phyloP scores from a whole-genome alignment of 2,888 invertebrate species.

The Lomographa bimaculata region DNA sequence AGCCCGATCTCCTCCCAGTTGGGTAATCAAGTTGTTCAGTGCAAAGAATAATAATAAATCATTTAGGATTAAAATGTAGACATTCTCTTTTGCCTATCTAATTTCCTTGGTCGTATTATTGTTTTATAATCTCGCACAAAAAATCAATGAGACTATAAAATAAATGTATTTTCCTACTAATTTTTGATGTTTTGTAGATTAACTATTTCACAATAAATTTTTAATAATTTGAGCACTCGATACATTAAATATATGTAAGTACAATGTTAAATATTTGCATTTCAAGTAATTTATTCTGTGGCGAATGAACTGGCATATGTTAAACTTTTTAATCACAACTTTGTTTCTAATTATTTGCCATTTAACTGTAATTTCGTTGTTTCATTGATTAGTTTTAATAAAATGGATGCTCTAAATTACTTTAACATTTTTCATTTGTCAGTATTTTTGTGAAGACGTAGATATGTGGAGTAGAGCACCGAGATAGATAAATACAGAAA shows the following conservation, averaged over 20 bases:
- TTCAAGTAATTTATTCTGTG: slow-evolving; percentile 33
- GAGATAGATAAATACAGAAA: not conserved
- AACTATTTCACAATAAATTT: slow-evolving; percentile 28
- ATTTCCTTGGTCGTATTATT: slow-evolving; percentile 18
- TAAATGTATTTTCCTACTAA: slow-evolving; percentile 1
- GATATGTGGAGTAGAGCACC: slow-evolving; percentile 6
- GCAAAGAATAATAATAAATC: slow-evolving; percentile 13
- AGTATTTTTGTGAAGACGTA: slow-evolving; percentile 59
- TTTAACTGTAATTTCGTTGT: slow-evolving; percentile 64
- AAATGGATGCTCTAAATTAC: slow-evolving; percentile 71
- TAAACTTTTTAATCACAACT: slow-evolving; percentile 45
- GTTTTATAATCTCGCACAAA: slow-evolving; percentile 29
- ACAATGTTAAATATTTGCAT: slow-evolving; percentile 35
- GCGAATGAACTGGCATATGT: slow-evolving; percentile 30
- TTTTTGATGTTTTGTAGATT: slow-evolving; percentile 17
- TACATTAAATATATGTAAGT: slow-evolving; percentile 27
- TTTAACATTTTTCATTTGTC: slow-evolving; percentile 69
- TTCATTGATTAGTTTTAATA: slow-evolving; percentile 64
- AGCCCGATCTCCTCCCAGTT: slow-evolving; percentile 11
- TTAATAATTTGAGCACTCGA: slow-evolving; percentile 26
- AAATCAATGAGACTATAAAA: slow-evolving; percentile 6
- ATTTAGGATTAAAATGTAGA: slow-evolving; percentile 10
- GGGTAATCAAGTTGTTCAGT: slow-evolving; percentile 19
- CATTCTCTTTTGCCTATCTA: slow-evolving; percentile 15
- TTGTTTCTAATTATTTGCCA: slow-evolving; percentile 51